Evolutionary conservation across 2,888 invertebrate species (phyloP).

Genomic region (Meliscaeva auricollis): DNA sequence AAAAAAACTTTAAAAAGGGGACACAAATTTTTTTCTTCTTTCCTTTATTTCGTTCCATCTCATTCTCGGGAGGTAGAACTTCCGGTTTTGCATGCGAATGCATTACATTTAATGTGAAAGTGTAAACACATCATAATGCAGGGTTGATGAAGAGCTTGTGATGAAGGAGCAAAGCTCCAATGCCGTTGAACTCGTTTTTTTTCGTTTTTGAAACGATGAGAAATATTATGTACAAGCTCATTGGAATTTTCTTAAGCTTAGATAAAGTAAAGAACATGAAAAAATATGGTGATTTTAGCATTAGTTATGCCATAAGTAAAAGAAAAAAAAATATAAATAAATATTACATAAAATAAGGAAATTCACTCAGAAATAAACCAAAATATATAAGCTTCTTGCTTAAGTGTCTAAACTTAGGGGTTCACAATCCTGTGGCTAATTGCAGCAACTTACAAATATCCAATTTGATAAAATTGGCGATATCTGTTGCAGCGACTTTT

Average conservation of each 20-base stretch:
- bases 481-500: no score
- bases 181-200: slow-evolving; percentile 39
- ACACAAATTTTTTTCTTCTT: slow-evolving; percentile 1
- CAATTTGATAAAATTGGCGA: no score
- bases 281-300: no score
- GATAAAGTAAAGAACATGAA: no score
- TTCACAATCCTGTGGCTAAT: no score
- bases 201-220: background rate
- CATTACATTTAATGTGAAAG: slow-evolving; percentile 44
- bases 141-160: slow-evolving; percentile 1
- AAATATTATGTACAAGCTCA: background rate
- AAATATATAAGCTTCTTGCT: no score
- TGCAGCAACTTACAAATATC: no score
- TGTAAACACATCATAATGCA: slow-evolving; percentile 22
- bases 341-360: no score
- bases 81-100: slow-evolving; percentile 18
- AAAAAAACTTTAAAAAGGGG: background rate
- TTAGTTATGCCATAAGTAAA: no score
- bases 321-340: no score
- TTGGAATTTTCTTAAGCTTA: background rate
- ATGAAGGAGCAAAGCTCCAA: background rate
- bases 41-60: background rate
- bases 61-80: background rate
- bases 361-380: no score
- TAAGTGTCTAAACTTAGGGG: no score